A percentile compares a stretch with the other conserved stretches of the same genome.
Evolutionary conservation across 1,140 invertebrate species (phyloP).

Genomic region (Macrostomum lignano): DNA sequence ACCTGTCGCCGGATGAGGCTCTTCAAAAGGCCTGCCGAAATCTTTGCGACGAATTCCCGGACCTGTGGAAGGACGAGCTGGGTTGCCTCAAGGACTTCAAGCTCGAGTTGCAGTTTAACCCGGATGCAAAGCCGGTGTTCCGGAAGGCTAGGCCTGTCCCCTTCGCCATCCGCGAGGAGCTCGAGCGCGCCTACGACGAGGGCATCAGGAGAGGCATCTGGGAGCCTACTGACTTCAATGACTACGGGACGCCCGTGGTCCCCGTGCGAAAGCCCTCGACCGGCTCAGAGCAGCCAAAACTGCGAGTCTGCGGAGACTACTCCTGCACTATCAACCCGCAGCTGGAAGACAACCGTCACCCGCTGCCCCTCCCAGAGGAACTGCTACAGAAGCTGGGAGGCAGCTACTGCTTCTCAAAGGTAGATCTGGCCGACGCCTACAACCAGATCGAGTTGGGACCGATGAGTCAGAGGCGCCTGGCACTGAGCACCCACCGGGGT

Average conservation of each 20-base stretch:
- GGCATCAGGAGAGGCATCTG: no score
- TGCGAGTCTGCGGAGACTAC: constrained; percentile 4
- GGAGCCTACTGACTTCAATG: not conserved
- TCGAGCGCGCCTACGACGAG: constrained; percentile 1
- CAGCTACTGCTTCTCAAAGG: no score
- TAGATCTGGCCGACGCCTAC: not conserved
- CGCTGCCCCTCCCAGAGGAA: no score
- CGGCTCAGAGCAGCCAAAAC: no score
- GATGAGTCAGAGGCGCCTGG: no score
- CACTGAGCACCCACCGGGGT: not conserved
- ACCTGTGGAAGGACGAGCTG: constrained; percentile 7
- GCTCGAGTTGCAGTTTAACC: constrained; percentile 7
- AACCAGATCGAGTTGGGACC: not conserved
- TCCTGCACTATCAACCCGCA: no score
- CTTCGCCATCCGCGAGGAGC: not conserved
- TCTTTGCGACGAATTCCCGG: constrained; percentile 5
- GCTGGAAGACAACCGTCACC: no score
- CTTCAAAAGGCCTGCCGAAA: no score
- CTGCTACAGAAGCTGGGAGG: no score
- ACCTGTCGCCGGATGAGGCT: no score
- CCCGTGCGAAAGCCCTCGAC: not conserved
- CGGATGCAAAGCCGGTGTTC: constrained; percentile 4
- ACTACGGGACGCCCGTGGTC: constrained; percentile 2
- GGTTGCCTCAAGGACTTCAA: constrained; percentile 8
- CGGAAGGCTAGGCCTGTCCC: constrained; percentile 1